These are phyloP conservation scores for Melozone crissalis DNA, from an alignment of 2,113 vertebrate genomes.

Conservation along the genomic window DNA sequence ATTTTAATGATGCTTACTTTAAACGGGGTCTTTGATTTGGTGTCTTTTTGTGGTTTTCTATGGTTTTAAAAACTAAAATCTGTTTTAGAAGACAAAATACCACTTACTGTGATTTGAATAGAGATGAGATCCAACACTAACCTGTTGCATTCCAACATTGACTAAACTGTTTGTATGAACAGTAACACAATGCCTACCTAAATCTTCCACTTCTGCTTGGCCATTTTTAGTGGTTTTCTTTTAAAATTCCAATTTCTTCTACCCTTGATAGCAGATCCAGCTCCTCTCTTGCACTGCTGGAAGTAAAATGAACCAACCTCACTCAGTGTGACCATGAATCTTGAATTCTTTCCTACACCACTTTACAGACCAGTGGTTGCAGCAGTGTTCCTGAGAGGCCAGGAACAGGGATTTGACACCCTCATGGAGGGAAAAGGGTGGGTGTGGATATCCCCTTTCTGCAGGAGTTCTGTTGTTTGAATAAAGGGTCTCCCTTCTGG, in stretches of 20 bases:
- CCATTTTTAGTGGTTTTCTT: not conserved
- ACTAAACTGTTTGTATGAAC: not conserved
- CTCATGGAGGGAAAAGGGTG: not conserved
- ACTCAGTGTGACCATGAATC: not conserved
- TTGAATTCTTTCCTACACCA: slow-evolving; percentile 26
- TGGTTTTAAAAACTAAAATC: not conserved
- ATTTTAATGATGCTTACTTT: slow-evolving; percentile 23
- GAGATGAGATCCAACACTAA: slow-evolving; percentile 15
- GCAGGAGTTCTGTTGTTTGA: not conserved
- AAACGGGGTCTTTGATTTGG: not conserved
- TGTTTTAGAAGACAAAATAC: not conserved
- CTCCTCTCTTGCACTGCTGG: not conserved
- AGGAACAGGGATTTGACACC: not conserved
- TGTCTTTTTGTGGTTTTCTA: not conserved
- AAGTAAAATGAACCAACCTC: not conserved
- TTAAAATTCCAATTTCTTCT: not conserved
- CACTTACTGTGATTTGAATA: not conserved
- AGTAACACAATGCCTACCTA: slow-evolving; percentile 30
- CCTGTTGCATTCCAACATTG: not conserved
- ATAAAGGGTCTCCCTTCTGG: not conserved
- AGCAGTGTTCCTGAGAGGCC: not conserved
- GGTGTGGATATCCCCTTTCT: not conserved
- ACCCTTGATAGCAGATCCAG: not conserved
- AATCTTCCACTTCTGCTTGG: not conserved
- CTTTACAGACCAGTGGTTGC: not conserved